A percentile compares a stretch with the other conserved stretches of the same genome.
phyloP scores from a whole-genome alignment of 2,888 invertebrate species.

The Choreutis nemorana region DNA sequence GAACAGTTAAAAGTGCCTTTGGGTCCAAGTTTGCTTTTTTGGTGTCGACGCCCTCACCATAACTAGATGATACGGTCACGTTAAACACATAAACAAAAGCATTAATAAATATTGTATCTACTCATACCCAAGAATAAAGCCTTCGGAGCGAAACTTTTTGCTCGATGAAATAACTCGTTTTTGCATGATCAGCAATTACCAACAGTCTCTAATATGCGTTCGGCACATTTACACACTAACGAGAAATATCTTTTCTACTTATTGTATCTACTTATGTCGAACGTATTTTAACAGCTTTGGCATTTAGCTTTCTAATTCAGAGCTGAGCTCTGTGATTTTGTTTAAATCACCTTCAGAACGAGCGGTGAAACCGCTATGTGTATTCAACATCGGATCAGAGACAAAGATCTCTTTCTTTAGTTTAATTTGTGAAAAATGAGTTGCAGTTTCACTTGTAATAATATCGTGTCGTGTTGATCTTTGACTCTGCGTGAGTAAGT shows the following conservation, averaged over 20 bases:
- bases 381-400: no score
- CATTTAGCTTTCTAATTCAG: slow-evolving; percentile 50
- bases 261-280: slow-evolving; percentile 23
- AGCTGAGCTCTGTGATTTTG: slow-evolving; percentile 23
- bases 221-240: slow-evolving; percentile 30
- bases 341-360: no score
- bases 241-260: no score
- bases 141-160: slow-evolving; percentile 33
- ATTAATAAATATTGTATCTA: slow-evolving; percentile 51
- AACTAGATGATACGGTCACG: slow-evolving; percentile 24
- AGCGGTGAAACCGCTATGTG: no score
- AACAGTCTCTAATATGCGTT: slow-evolving; percentile 38
- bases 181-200: slow-evolving; percentile 50
- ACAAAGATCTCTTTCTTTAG: no score
- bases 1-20: slow-evolving; percentile 29
- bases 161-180: slow-evolving; percentile 22
- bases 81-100: slow-evolving; percentile 36
- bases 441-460: no score
- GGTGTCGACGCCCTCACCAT: slow-evolving; percentile 41
- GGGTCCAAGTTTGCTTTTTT: slow-evolving; percentile 35
- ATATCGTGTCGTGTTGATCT: no score
- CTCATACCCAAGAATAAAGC: slow-evolving; percentile 36
- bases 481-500: no score
- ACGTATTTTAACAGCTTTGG: slow-evolving; percentile 36
- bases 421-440: no score